Evolutionary conservation across 1,140 invertebrate genomes (phyloP).

Genomic region (Drosophila kurseongensis): DNA sequence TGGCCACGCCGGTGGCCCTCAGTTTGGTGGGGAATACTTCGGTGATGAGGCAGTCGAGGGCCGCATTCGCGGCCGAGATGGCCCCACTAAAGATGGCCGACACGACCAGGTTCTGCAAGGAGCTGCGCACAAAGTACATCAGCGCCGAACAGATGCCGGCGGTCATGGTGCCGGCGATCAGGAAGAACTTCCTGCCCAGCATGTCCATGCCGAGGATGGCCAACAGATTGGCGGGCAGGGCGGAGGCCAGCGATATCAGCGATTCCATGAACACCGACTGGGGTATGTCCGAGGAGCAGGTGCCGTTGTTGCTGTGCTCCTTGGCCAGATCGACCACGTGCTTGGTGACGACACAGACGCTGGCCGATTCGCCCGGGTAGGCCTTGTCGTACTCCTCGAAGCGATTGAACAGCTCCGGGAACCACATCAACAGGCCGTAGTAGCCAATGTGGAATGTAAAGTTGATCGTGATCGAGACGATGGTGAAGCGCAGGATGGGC

Average conservation of each 20-base stretch:
- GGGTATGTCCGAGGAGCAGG: conserved; percentile 90
- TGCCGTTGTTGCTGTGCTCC: conserved; percentile 85
- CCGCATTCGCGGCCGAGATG: conserved; percentile 94
- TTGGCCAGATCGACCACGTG: conserved; percentile 89
- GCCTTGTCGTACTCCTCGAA: conserved; percentile 91
- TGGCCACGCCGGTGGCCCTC: conserved; percentile 92
- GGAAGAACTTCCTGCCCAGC: conserved; percentile 94
- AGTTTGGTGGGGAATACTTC: conserved; percentile 95
- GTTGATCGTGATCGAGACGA: conserved; percentile 93
- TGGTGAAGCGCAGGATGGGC: conserved; percentile 92
- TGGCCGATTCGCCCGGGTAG: conserved; percentile 87
- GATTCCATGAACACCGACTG: conserved; percentile 93
- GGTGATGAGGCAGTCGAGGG: conserved; percentile 94
- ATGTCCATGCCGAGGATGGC: conserved; percentile 91
- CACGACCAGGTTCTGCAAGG: conserved; percentile 92
- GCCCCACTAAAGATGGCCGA: conserved; percentile 94
- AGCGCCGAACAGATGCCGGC: conserved; percentile 93
- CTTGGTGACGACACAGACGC: conserved; percentile 91
- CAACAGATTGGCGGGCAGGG: conserved; percentile 93
- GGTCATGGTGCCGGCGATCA: conserved; percentile 94
- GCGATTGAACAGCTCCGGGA: conserved; percentile 94
- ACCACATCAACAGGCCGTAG: conserved; percentile 96
- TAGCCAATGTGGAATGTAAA: conserved; percentile 96
- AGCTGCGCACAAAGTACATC: conserved; percentile 93
- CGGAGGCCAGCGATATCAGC: conserved; percentile 93